Evolutionary conservation across 2,113 vertebrate genomes (phyloP), one percentile per base, ranked within the genome.

Genomic region (Zosterops lateralis): DNA sequence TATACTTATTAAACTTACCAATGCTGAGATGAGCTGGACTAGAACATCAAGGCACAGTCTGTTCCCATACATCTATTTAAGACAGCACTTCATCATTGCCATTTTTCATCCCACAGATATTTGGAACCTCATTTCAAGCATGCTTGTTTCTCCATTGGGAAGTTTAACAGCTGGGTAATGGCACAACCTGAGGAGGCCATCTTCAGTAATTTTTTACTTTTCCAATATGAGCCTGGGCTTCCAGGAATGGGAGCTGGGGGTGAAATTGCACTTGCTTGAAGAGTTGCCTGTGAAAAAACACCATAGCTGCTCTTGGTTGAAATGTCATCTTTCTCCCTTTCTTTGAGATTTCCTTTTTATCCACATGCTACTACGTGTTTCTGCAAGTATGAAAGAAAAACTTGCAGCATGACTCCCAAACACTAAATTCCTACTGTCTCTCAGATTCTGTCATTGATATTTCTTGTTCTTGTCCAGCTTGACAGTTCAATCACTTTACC

Each of bases 11-110:
- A 84, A 58, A 62, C 5, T 20, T 65, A 24, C 0, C 1, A 90
- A 70, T 42, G 56, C 10, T 22, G 47, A 75, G 36, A 44, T 38
- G 36, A 88, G 9, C 28, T 70, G 29, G 7, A 51, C 32, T 31
- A 17, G 24, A 73, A 36, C 10, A 22, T 26, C 14, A 24, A 1
- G 1, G 9, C 19, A 20, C 15, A 16, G 13, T 62, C 26, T 71
- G 7, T 62, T 54, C 22, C 42, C 1, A 1, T 44, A 15, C 5
- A 31, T 18, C 6, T 6, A 0, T 31, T 74, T 42, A 29, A 77
- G 61, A 38, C 3, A 76, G 14, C 0, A 6, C 10, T 83, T 64
- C 7, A 4, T 51, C 17, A 25, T 24, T 38, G 18, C 24, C 14
- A 4, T 50, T 75, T 36, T 72, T 65, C 28, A 38, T 31, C 19